Base-by-base conservation (phyloP, 1,140 invertebrate genomes). In the Sitobion miscanthi region DNA sequence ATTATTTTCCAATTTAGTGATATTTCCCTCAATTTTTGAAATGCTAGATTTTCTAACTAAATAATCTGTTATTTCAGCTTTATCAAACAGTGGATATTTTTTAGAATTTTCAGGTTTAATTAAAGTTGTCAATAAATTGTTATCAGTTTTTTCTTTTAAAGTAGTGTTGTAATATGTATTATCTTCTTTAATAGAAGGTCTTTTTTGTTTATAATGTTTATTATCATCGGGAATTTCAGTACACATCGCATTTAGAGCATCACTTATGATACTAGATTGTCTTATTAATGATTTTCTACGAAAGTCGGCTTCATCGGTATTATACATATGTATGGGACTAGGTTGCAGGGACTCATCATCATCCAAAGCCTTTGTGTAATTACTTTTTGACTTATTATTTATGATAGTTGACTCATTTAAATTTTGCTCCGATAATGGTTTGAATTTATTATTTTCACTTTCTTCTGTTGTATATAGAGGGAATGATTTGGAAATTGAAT, bases 241-340 rank as follows among this genome's bases (percentile, higher is more conserved):
- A 52, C 47, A 83, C 23, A 86, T 57, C 38, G 91, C 45, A 93
- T 5, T 85, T 25, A 90, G 30, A 62, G 89, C 89, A 45, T 90
- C 89, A n/a, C 89, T 90, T 90, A 90, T 45, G 2, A 90, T 90
- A 90, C 89, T 90, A 69, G 89, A 90, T n/a, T 90, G 89, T 69
- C 45, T 30, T 45, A 90, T 90, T 69, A 90, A 90, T 69, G 89
- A 90, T 90, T 69, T 90, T 69, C 89, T 90, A 35, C 89, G 54
- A 62, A 30, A 30, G 20, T 90, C 89, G 0, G 54, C 57, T 11
- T 90, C 54, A n/a, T 90, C 54, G 7, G 1, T 3, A 9, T 90
- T 69, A 45, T 25, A 45, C 25, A 62, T 35, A 8, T 49, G 25
- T 54, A 89, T 11, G 45, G 87, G 30, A 54, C 20, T 54, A 54